Evolutionary conservation across 2,888 invertebrate genomes (phyloP).

Genomic region (Acronicta aceris): DNA sequence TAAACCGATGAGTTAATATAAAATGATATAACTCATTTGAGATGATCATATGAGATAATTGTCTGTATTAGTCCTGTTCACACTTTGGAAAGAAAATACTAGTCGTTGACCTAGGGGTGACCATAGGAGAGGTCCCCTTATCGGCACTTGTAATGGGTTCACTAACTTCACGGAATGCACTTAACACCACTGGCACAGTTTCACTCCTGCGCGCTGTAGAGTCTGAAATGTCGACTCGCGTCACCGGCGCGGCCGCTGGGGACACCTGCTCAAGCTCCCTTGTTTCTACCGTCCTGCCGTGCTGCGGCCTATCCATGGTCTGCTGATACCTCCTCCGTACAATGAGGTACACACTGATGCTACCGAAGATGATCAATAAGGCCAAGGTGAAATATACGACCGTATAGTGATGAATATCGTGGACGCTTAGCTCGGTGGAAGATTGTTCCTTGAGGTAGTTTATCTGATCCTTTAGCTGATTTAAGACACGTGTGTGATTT

Average conservation of each 20-base stretch:
- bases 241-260: too few relatives aligned
- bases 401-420: slow-evolving; percentile 5
- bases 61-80: too few relatives aligned
- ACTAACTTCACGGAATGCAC: slow-evolving; percentile 1
- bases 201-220: not conserved
- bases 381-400: not conserved
- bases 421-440: slow-evolving; percentile 3
- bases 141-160: slow-evolving; percentile 1
- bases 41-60: too few relatives aligned
- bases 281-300: not conserved
- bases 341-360: not conserved
- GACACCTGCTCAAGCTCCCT: not conserved
- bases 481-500: slow-evolving; percentile 2
- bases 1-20: too few relatives aligned
- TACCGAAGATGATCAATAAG: not conserved
- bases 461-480: slow-evolving; percentile 2
- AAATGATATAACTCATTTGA: too few relatives aligned
- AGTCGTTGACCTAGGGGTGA: too few relatives aligned
- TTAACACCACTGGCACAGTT: slow-evolving; percentile 1
- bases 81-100: too few relatives aligned
- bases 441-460: slow-evolving; percentile 7
- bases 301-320: not conserved
- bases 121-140: slow-evolving; percentile 3
- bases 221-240: not conserved
- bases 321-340: not conserved